These are phyloP conservation scores for Ctena decussata DNA, from an alignment of 2,888 invertebrate species.

Conservation along the genomic window DNA sequence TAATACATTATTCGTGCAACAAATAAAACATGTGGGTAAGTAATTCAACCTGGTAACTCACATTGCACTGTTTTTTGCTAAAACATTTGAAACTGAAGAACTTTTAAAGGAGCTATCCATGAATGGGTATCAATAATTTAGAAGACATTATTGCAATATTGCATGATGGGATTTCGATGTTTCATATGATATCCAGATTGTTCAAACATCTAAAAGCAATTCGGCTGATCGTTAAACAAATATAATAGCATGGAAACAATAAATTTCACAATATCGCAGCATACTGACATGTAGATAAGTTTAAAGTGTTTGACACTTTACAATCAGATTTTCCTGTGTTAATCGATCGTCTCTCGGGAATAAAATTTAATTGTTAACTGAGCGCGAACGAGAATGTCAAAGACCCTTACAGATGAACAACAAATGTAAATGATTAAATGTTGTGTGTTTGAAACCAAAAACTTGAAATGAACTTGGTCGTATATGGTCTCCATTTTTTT, in stretches of 20 bases:
- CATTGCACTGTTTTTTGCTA: too few species aligned
- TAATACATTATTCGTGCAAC: too few species aligned
- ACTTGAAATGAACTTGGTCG: too few species aligned
- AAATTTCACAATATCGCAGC: not conserved
- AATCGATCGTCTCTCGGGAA: not conserved
- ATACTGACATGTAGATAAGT: conserved; percentile 1
- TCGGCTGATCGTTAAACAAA: not conserved
- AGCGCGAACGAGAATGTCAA: too few species aligned
- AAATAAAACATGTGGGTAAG: too few species aligned
- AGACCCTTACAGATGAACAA: too few species aligned
- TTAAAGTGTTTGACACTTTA: not conserved
- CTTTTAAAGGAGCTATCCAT: not conserved
- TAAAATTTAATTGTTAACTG: too few species aligned
- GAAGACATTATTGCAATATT: not conserved
- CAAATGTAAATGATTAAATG: too few species aligned
- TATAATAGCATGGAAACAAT: not conserved
- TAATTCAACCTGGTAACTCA: too few species aligned
- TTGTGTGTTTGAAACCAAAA: too few species aligned
- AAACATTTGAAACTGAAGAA: not conserved
- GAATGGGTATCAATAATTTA: not conserved
- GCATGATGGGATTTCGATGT: not conserved
- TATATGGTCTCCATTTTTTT: too few species aligned
- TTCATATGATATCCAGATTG: not conserved
- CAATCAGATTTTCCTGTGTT: conserved; percentile 1
- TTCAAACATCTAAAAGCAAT: not conserved